Conservation (phyloP, 2,797 vertebrate species). For the Enteromius mattozi region DNA sequence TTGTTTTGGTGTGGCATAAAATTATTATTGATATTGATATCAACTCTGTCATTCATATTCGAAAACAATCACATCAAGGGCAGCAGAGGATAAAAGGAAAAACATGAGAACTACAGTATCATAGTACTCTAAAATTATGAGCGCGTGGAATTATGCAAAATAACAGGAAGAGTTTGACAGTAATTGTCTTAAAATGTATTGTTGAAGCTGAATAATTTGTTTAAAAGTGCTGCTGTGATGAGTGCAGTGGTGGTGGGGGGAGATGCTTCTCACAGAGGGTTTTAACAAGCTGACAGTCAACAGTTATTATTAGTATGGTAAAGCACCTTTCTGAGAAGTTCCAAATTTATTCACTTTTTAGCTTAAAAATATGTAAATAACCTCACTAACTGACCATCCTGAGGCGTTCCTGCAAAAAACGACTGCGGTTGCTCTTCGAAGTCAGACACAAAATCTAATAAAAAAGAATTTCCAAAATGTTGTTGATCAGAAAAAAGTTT, state of each 20-base stretch:
- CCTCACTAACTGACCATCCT: not conserved
- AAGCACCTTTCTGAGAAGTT: not conserved
- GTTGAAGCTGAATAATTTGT: slow-evolving; percentile 26
- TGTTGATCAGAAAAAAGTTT: not conserved
- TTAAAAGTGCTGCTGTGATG: slow-evolving; percentile 18
- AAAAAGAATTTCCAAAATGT: not conserved
- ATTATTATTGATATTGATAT: not conserved
- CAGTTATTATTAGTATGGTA: not conserved
- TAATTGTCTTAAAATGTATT: slow-evolving; percentile 28
- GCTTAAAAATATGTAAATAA: not conserved
- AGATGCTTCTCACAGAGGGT: not conserved
- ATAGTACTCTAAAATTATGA: not conserved
- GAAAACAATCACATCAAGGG: not conserved
- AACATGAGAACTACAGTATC: slow-evolving; percentile 2
- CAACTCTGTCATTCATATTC: not conserved
- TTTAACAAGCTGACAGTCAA: slow-evolving; percentile 6
- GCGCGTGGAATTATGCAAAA: slow-evolving; percentile 9
- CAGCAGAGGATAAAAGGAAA: not conserved
- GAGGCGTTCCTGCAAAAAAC: not conserved
- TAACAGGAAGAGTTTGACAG: slow-evolving; percentile 20
- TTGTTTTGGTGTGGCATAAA: not conserved
- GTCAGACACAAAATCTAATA: not conserved
- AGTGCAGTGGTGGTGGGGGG: not conserved
- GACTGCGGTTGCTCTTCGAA: not conserved
- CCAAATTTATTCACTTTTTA: not conserved